A percentile compares a stretch with the other conserved stretches of the same genome.
Conservation (phyloP, 2,797 vertebrate species). For the Lutjanus campechanus region DNA sequence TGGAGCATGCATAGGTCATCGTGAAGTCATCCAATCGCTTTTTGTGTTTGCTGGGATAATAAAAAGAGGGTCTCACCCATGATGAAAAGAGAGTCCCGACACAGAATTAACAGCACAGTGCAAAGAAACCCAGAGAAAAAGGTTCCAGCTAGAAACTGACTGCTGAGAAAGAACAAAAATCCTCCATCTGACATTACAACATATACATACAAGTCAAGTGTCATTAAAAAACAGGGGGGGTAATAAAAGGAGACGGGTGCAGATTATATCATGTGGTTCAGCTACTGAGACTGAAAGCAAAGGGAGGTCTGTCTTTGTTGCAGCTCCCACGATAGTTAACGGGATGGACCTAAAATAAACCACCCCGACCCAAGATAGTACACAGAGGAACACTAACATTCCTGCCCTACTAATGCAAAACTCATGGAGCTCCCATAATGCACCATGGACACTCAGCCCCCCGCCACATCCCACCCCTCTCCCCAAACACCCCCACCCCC, state of each 20-base stretch:
- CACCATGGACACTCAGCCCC: slow-evolving; percentile 38
- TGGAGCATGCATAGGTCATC: slow-evolving; percentile 88
- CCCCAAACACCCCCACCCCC: neutral
- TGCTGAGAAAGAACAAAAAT: slow-evolving; percentile 39
- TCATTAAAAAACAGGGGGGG: slow-evolving; percentile 34
- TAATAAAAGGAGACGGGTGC: slow-evolving; percentile 60
- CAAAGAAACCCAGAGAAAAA: slow-evolving; percentile 63
- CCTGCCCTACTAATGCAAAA: slow-evolving; percentile 73
- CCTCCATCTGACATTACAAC: slow-evolving; percentile 69
- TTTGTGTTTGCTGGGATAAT: slow-evolving; percentile 63
- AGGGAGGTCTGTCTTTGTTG: slow-evolving; percentile 60
- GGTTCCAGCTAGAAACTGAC: slow-evolving; percentile 53
- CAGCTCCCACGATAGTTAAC: slow-evolving; percentile 67
- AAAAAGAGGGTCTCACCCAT: slow-evolving; percentile 43
- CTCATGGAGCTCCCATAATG: slow-evolving; percentile 67
- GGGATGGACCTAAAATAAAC: slow-evolving; percentile 75
- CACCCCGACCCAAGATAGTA: slow-evolving; percentile 67
- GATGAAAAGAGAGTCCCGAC: slow-evolving; percentile 46
- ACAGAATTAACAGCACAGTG: slow-evolving; percentile 77
- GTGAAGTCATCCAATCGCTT: slow-evolving; percentile 68
- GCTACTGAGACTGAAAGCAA: slow-evolving; percentile 55
- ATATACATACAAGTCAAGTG: slow-evolving; percentile 76
- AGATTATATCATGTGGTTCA: slow-evolving; percentile 65
- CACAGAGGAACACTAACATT: slow-evolving; percentile 76
- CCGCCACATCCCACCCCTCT: neutral